Percentiles rank a stretch among this genome's conserved stretches.
Evolutionary conservation across 2,888 invertebrate genomes (phyloP).

Genomic region (Ethmia dodecea): DNA sequence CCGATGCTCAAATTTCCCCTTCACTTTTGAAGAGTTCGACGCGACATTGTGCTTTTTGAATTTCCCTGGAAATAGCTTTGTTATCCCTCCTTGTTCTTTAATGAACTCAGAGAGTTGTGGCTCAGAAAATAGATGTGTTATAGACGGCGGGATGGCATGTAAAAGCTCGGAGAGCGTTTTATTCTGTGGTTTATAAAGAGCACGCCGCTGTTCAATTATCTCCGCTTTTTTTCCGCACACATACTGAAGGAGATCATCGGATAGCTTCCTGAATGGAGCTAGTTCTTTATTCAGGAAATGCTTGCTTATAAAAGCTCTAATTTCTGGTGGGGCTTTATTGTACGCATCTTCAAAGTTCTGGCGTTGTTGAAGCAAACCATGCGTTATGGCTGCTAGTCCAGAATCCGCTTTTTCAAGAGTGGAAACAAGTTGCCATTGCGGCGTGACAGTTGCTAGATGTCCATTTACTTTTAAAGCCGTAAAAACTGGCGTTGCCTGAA

Average conservation of each 20-base stretch:
- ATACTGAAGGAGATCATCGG: conserved; percentile 14
- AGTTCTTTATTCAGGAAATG: not conserved
- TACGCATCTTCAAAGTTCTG: not conserved
- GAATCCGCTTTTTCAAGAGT: conserved; percentile 4
- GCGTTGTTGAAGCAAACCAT: conserved; percentile 2
- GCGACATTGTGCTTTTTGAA: not conserved
- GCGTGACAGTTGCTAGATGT: conserved; percentile 4
- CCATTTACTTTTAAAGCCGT: conserved; percentile 6
- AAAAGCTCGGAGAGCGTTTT: conserved; percentile 13
- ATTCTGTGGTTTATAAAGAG: conserved; percentile 11
- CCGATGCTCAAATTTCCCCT: not conserved
- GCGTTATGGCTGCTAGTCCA: conserved; percentile 5
- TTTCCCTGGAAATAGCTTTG: conserved; percentile 15
- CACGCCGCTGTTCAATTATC: conserved; percentile 7
- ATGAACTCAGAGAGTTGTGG: conserved; percentile 10
- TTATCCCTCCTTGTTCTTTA: conserved; percentile 16
- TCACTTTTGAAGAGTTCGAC: not conserved
- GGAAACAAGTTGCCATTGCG: conserved; percentile 1
- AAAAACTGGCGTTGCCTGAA: conserved; percentile 6
- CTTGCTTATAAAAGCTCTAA: not conserved
- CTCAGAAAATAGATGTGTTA: conserved; percentile 16
- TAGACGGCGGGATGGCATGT: conserved; percentile 18
- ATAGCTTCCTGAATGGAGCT: conserved; percentile 9
- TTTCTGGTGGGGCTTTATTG: not conserved
- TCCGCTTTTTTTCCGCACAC: conserved; percentile 12